These are phyloP conservation scores for Mesorhabditis belari DNA, from an alignment of 2,888 invertebrate species.

Conservation along the genomic window DNA sequence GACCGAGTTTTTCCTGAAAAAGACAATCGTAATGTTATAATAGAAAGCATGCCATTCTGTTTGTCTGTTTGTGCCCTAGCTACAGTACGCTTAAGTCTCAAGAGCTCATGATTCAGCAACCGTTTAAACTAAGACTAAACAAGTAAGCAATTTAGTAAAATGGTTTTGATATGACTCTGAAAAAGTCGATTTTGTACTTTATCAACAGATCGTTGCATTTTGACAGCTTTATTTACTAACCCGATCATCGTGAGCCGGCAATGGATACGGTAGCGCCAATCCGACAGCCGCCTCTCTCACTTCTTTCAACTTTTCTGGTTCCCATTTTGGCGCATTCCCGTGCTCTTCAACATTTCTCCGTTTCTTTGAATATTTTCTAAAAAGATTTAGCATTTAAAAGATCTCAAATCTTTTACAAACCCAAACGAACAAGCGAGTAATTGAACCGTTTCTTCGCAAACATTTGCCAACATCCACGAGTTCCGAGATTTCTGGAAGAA, in stretches of 20 bases:
- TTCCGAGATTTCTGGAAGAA: constrained; percentile 2
- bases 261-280: constrained; percentile 18
- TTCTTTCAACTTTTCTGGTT: not conserved
- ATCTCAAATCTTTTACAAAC: not conserved
- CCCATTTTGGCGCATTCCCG: constrained; percentile 5
- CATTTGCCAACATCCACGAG: constrained; percentile 20
- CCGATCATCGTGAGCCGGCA: constrained; percentile 26
- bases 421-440: constrained; percentile 22
- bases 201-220: too few species aligned
- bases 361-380: constrained; percentile 14
- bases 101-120: too few species aligned
- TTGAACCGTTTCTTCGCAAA: constrained; percentile 20
- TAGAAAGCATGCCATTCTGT: too few species aligned
- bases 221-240: too few species aligned
- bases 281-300: constrained; percentile 2
- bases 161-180: too few species aligned
- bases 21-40: too few species aligned
- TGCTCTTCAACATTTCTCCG: constrained; percentile 15
- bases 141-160: too few species aligned
- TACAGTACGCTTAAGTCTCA: too few species aligned
- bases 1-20: constrained; percentile 14
- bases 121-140: too few species aligned
- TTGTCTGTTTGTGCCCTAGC: too few species aligned
- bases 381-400: not conserved
- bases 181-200: too few species aligned